phyloP scores from a whole-genome alignment of 1,140 invertebrate species.

The Kradibia gibbosae region DNA sequence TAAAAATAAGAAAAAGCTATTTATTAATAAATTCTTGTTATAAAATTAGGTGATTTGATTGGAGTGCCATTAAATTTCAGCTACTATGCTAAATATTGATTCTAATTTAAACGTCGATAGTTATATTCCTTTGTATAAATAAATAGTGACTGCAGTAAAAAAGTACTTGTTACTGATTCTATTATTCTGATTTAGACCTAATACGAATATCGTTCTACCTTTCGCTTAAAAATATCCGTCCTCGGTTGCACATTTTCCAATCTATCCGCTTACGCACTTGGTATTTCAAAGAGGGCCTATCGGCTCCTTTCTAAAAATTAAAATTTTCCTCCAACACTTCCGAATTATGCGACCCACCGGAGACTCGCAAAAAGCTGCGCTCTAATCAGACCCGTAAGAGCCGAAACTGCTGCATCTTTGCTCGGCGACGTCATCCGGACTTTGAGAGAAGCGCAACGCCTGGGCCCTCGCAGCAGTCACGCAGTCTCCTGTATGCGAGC shows the following conservation, averaged over 20 bases:
- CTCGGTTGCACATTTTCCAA: neutral
- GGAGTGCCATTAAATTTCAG: neutral
- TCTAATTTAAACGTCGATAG: no score
- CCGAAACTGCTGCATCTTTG: constrained; percentile 29
- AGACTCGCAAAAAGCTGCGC: neutral
- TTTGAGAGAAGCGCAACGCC: neutral
- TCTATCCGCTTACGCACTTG: neutral
- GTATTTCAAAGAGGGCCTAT: neutral
- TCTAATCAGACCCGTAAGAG: constrained; percentile 23
- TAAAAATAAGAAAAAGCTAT: no score
- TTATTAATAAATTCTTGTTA: no score
- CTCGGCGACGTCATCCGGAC: neutral
- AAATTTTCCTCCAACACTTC: neutral
- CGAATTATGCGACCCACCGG: neutral
- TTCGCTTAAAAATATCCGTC: no score
- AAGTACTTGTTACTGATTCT: no score
- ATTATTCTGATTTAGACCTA: no score
- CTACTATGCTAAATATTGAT: neutral
- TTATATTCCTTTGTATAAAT: no score
- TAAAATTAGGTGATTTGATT: neutral
- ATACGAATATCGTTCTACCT: no score
- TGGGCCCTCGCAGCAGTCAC: neutral
- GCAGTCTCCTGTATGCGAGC: constrained; percentile 22
- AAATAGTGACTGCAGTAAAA: no score
- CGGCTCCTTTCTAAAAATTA: neutral